Evolutionary conservation across 1,140 invertebrate species (phyloP).

Genomic region (Atta cephalotes): DNA sequence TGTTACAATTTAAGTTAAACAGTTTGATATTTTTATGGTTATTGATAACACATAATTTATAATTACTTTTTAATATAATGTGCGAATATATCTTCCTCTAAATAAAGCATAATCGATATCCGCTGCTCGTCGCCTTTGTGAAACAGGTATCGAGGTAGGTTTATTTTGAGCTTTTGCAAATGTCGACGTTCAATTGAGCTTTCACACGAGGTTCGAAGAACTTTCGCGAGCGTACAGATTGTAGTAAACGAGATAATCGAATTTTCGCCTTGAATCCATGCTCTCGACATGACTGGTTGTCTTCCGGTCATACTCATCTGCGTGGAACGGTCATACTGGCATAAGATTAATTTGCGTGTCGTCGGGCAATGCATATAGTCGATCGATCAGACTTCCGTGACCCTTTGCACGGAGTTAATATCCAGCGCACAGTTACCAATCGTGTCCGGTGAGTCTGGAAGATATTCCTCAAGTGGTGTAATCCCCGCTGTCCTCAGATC

Average conservation of each 20-base stretch:
- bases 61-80: neutral
- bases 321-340: slow-evolving; percentile 17
- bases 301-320: slow-evolving; percentile 5
- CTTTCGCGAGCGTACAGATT: slow-evolving; percentile 35
- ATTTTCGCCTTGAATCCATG: slow-evolving; percentile 26
- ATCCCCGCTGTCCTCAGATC: slow-evolving; percentile 85
- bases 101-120: slow-evolving; percentile 47
- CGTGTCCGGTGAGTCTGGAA: slow-evolving; percentile 81
- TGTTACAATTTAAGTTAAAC: neutral
- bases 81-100: neutral
- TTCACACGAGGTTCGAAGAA: slow-evolving; percentile 49
- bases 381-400: slow-evolving; percentile 81
- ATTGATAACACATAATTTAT: neutral
- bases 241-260: slow-evolving; percentile 51
- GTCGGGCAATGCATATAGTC: slow-evolving; percentile 36
- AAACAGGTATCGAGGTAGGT: slow-evolving; percentile 74
- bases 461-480: slow-evolving; percentile 85
- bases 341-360: slow-evolving; percentile 56
- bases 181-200: slow-evolving; percentile 58
- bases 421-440: slow-evolving; percentile 82
- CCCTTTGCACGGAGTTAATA: slow-evolving; percentile 82
- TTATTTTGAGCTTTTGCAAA: slow-evolving; percentile 63
- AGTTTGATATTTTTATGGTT: neutral
- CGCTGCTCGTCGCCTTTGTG: slow-evolving; percentile 49
- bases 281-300: neutral